These are phyloP conservation scores for Perizoma flavofasciatum DNA, from an alignment of 2,888 invertebrate species.

Conservation along the genomic window DNA sequence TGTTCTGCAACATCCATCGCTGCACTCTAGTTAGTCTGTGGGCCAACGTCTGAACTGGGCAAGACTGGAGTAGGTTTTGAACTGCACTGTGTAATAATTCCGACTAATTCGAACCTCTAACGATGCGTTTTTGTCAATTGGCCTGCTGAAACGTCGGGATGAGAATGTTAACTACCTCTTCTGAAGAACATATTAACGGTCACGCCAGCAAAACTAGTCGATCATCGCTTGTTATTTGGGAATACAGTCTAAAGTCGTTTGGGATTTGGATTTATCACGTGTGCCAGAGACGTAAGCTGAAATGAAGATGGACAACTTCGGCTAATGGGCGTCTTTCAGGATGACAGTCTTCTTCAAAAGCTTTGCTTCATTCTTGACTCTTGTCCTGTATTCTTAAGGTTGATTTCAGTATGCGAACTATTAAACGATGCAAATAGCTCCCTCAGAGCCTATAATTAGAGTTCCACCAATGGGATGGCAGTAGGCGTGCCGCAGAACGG, in stretches of 20 bases:
- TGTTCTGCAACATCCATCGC: conserved; percentile 57
- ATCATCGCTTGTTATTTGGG: conserved; percentile 33
- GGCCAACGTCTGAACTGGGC: conserved; percentile 8
- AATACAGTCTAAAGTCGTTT: conserved; percentile 50
- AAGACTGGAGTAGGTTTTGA: conserved; percentile 11
- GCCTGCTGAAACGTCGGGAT: conserved; percentile 67
- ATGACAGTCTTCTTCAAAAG: conserved; percentile 69
- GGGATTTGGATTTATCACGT: conserved; percentile 50
- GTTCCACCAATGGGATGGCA: conserved; percentile 67
- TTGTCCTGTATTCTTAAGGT: conserved; percentile 35
- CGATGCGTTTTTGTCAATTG: conserved; percentile 81
- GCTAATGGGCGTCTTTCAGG: conserved; percentile 80
- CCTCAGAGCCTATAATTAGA: conserved; percentile 77
- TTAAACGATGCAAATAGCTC: conserved; percentile 82
- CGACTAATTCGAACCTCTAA: conserved; percentile 72
- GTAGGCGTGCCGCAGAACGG: conserved; percentile 70
- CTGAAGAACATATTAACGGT: conserved; percentile 65
- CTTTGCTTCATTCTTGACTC: conserved; percentile 29
- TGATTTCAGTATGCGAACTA: conserved; percentile 33
- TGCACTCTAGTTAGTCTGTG: background rate
- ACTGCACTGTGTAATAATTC: conserved; percentile 58
- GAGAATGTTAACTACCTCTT: conserved; percentile 74
- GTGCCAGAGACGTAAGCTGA: conserved; percentile 53
- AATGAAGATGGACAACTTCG: conserved; percentile 78
- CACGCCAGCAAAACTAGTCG: conserved; percentile 30